A percentile compares a stretch with the other conserved stretches of the same genome.
Evolutionary conservation across 2,888 invertebrate species (phyloP).

Genomic region (Scaptodrosophila latifasciaeformis): DNA sequence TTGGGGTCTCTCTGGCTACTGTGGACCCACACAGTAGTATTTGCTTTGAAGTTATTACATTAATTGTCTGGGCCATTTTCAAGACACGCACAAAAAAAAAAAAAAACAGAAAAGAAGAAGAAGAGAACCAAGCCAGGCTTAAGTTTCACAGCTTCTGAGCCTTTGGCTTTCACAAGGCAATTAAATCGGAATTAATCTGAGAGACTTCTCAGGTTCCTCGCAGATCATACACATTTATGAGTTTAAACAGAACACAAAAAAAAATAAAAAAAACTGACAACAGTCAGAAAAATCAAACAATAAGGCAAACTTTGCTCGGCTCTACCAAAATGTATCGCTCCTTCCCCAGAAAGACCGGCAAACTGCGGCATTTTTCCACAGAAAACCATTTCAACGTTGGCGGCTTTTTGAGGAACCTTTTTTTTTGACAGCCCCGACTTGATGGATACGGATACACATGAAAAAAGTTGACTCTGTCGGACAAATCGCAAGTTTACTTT

Average conservation of each 20-base stretch:
- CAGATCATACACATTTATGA: slow-evolving; percentile 55
- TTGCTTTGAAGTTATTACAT: not conserved
- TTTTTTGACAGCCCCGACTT: slow-evolving; percentile 30
- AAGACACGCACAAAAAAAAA: not conserved
- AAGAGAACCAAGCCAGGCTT: slow-evolving; percentile 16
- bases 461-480: not conserved
- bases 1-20: not conserved
- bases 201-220: too few species aligned
- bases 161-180: too few species aligned
- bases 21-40: not conserved
- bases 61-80: not conserved
- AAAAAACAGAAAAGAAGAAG: not conserved
- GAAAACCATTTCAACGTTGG: not conserved
- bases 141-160: too few species aligned
- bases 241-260: too few species aligned
- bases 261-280: slow-evolving; percentile 1
- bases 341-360: not conserved
- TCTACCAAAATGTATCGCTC: too few species aligned
- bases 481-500: too few species aligned
- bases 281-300: slow-evolving; percentile 4
- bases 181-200: not conserved
- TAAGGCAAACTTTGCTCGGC: not conserved
- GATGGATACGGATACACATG: slow-evolving; percentile 56
- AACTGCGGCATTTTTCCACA: not conserved
- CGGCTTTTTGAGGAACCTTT: not conserved